phyloP scores from a whole-genome alignment of 2,113 vertebrate species.

The Mionectes macconnelli region DNA sequence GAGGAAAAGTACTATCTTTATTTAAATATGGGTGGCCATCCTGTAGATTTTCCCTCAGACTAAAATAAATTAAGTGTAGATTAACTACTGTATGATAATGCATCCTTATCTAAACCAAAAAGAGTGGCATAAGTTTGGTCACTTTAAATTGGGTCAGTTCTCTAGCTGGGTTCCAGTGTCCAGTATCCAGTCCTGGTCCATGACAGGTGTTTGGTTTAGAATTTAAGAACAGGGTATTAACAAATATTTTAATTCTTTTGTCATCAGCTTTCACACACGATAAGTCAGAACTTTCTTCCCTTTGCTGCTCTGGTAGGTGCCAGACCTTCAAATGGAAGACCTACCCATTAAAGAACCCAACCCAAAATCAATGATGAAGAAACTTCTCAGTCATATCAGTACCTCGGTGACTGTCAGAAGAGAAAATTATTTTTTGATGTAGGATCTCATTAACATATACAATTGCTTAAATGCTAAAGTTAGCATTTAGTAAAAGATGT shows the following conservation, averaged over 20 bases:
- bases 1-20: background rate
- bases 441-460: background rate
- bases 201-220: background rate
- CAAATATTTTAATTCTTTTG: background rate
- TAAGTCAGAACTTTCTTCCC: background rate
- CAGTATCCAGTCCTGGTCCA: background rate
- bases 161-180: background rate
- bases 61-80: constrained; percentile 3
- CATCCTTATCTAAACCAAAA: background rate
- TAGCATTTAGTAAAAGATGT: background rate
- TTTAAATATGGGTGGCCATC: background rate
- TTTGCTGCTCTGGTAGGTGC: background rate
- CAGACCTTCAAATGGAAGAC: background rate
- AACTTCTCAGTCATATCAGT: background rate
- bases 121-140: background rate
- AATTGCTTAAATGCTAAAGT: background rate
- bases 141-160: background rate
- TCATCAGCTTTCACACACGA: background rate
- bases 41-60: background rate
- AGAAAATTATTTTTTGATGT: background rate
- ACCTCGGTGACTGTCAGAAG: background rate
- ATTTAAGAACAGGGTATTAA: background rate
- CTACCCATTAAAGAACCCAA: background rate
- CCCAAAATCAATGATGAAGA: background rate
- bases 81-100: background rate